Base-by-base conservation (phyloP, 1,140 invertebrate species). In the Zelostemma sp. region DNA sequence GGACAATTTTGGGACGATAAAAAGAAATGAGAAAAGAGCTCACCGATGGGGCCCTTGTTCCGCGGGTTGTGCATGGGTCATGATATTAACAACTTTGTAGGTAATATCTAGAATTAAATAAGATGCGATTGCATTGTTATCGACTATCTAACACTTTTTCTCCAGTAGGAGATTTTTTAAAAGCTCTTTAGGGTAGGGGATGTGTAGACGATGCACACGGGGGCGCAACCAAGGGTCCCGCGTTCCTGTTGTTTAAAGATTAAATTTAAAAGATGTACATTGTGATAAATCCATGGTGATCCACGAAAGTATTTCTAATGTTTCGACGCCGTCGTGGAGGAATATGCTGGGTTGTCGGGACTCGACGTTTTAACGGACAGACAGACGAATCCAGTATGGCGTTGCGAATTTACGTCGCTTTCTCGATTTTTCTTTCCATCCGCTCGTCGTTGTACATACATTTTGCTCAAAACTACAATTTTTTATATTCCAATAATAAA, bases 241-340 rank as follows among this genome's bases (percentile, higher is more conserved):
- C 78, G 78, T 78, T 79, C 75, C 73, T 74, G 73, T 77, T 77
- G 73, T 76, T 81, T 78, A 73, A 60, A 71, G 66, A 67, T 65
- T 4, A 68, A 63, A 57, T 65, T 61, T 48, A 70, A 68, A 74
- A 64, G 49, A 79, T 82, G 74, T 75, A 79, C 66, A 85, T 84
- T 85, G 84, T 85, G 84, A 85, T 85, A 85, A 85, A 82, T 83
- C 77, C 73, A 83, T 82, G 77, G 83, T 85, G 81, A 84, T 85
- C 78, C 74, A 83, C 82, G 84, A 85, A 85, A 85, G 84, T 85
- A 85, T 84, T 82, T 83, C 82, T 78, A 63, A 74, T 68, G 77
- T 76, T 78, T 76, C 72, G 73, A 69, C 70, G 73, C 55, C 51
- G 62, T 67, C 60, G 73, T 60, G 58, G 59, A 56, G 47, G 25